Conservation (phyloP, 1,140 invertebrate species). For the Riptortus pedestris region DNA sequence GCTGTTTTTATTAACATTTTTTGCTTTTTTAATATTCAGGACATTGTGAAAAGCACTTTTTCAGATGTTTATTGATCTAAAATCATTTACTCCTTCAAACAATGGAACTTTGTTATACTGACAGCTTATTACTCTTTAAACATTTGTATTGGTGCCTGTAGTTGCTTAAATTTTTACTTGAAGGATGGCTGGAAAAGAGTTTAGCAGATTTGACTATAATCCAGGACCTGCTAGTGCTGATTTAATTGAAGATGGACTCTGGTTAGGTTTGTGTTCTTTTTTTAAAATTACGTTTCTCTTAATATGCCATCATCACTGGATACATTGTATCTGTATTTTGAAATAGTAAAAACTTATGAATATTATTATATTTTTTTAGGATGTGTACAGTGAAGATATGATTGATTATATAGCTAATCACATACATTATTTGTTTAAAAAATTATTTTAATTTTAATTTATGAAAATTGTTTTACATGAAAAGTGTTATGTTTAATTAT, state of each 20-base stretch:
- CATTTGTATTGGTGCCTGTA: too few relatives aligned
- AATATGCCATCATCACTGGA: not conserved
- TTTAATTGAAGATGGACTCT: conserved; percentile 58
- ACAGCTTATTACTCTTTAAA: too few relatives aligned
- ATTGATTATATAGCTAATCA: not conserved
- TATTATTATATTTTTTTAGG: not conserved
- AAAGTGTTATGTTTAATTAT: too few relatives aligned
- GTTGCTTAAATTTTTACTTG: too few relatives aligned
- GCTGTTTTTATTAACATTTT: too few relatives aligned
- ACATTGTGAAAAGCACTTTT: too few relatives aligned
- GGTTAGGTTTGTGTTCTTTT: conserved; percentile 44
- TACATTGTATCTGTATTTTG: not conserved
- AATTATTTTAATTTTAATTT: not conserved
- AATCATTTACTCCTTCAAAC: too few relatives aligned
- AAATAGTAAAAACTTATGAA: not conserved
- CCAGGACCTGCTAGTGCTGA: conserved; percentile 53
- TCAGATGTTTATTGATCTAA: too few relatives aligned
- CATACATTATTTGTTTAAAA: not conserved
- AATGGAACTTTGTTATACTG: too few relatives aligned
- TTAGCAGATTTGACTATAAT: conserved; percentile 43
- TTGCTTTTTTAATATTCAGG: too few relatives aligned
- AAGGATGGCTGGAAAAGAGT: not conserved
- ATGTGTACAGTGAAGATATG: not conserved
- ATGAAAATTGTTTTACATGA: too few relatives aligned
- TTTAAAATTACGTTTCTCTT: conserved; percentile 12